Base-by-base conservation (phyloP, 2,888 invertebrate genomes). In the Drosophila buzzatii region DNA sequence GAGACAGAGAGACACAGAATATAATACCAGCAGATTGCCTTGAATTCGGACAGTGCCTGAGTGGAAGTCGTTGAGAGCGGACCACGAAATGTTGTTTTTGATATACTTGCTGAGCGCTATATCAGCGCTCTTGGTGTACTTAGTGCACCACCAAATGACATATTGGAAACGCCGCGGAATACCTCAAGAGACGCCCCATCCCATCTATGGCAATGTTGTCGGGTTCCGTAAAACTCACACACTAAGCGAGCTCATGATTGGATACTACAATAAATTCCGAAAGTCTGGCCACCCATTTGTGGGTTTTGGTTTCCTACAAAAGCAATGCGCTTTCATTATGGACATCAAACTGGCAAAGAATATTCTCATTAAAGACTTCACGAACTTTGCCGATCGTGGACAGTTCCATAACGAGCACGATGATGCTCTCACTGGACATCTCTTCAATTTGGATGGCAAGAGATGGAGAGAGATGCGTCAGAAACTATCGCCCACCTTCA, bases 401-500 rank as follows among this genome's bases (percentile, higher is more conserved):
- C 64, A 91, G 10, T 90, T 82, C 33, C 68, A 81, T 8, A 92
- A 93, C 59, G 92, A 91, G 33, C 78, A 85, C 6, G 85, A 90
- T 37, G 93, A 93, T 65, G 93, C 93, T 0, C 70, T 93, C 0
- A 76, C 91, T 0, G 92, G 80, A 1, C 89, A 92, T 69, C 70
- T 94, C 12, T 91, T 93, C 57, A 72, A 87, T 27, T 57, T 93
- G 63, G 91, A 91, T 20, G 94, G 93, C 4, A 76, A 79, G 2
- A 83, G 85, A 2, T 94, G 94, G 94, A 93, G 91, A 65, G 81
- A 90, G 9, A 77, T 94, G 68, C 89, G 94, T 4, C 79, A 91
- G 6, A 93, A 93, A 6, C 49, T 82, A 8, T 71, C 81, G n/a
- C 93, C 94, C 5, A 93, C 91, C 0, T 90, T 90, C 52, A 89